Evolutionary conservation across 2,888 invertebrate genomes (phyloP), one percentile per base, ranked within the genome.

Genomic region (Diarsia rubi): DNA sequence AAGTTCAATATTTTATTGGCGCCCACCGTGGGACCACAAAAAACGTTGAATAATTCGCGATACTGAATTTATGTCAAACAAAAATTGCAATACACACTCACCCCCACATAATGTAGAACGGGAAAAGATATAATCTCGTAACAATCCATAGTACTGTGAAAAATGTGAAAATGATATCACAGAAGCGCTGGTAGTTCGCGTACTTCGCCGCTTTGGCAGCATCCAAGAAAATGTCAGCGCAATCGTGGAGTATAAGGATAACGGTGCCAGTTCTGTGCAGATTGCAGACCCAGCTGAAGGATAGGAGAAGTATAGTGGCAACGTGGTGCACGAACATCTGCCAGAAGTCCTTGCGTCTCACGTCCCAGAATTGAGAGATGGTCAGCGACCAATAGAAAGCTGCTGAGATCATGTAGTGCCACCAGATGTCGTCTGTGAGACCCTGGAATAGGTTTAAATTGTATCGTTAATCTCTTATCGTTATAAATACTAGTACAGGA

Each of bases 251-350:
- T 69, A 99, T 94, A 69, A 99, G 96, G 27, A 99, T 99, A 73
- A 99, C 95, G 0, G 99, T 98, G 52, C 99, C 99, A 86, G 99
- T 98, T 80, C 99, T 97, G 89, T 98, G 98, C 87, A 99, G 97
- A 95, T 99, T 99, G 94, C 98, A 98, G 11, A 98, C 97, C 99
- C 99, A 99, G 83, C 99, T 99, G 93, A 99, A 98, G 74, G 97
- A 98, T 96, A 99, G 97, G 81, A 99, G 97, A 62, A 98, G 94
- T 86, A 99, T 98, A 59, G 99, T 99, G 37, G 99, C 99, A 91
- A 99, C 97, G 93, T 99, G 99, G 96, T 99, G 99, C 72, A 99
- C 97, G 94, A 99, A 99, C 99, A 99, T 99, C 97, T 99, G 99
- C 98, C 99, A 99, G 95, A 99, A 99, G 95, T 99, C 99, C 95